Evolutionary conservation across 2,113 vertebrate genomes (phyloP), one percentile per base, ranked within the genome.

Genomic region (Pomatorhinus ruficollis): DNA sequence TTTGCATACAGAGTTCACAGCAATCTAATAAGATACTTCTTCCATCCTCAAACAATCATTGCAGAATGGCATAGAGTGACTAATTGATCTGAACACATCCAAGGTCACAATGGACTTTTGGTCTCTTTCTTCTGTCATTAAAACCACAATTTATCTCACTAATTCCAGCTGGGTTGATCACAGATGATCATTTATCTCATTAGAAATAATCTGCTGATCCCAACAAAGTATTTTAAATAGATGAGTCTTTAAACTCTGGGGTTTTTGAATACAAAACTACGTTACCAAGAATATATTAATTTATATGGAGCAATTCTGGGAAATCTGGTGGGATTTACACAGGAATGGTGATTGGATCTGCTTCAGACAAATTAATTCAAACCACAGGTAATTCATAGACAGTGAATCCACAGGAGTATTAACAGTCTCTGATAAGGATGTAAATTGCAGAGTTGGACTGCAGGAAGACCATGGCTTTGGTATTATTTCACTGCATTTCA

Each of bases 301-400:
- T 94, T 87, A 52, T 91, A 12, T 57, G 77, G 65, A 90, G 27
- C 49, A 82, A 28, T 97, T 96, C 88, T 86, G n/a, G 81, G 95
- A 94, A 97, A 92, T 86, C 83, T 93, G 52, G 11, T 84, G 68
- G 10, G 63, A 31, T 91, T 96, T 94, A 83, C 44, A 66, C 31
- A 63, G 47, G 39, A 93, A 65, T 78, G 45, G 64, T 71, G 74
- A 87, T 83, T 93, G 74, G 70, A 90, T 87, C 63, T 86, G 52
- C 64, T 92, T 88, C 90, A 94, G 90, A 83, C 39, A 92, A 94
- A 94, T 96, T 93, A 97, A 95, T 96, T 94, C 76, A 92, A 92
- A 83, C 85, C 78, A 83, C 40, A 92, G 90, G 88, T 95, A 89
- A 70, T 95, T 95, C 59, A 65, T 14, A 93, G 90, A 65, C 90